Evolutionary conservation across 2,888 invertebrate species (phyloP).

Genomic region (Amblyteles armatorius): DNA sequence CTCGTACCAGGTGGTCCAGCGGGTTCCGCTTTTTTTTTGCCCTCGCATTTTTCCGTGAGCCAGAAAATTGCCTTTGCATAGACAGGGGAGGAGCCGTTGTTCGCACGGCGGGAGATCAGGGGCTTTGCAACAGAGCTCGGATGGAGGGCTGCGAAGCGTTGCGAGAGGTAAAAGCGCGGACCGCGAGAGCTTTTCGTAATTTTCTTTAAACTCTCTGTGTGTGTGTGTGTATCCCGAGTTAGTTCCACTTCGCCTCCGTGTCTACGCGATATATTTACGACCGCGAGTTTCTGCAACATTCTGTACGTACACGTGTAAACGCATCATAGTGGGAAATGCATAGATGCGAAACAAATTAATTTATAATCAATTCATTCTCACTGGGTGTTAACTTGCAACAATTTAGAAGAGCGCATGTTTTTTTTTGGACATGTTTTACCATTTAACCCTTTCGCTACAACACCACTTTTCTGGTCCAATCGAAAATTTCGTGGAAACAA

Average conservation of each 20-base stretch:
- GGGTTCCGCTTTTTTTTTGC: slow-evolving; percentile 43
- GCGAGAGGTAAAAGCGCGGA: slow-evolving; percentile 38
- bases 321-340: background rate
- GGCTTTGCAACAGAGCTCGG: slow-evolving; percentile 3
- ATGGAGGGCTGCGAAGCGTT: slow-evolving; percentile 51
- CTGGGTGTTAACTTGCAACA: background rate
- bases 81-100: slow-evolving; percentile 59
- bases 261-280: slow-evolving; percentile 62
- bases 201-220: slow-evolving; percentile 65
- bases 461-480: too few species aligned
- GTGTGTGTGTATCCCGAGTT: slow-evolving; percentile 55
- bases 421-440: too few species aligned
- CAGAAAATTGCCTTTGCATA: slow-evolving; percentile 73
- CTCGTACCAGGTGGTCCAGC: slow-evolving; percentile 57
- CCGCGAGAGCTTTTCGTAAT: slow-evolving; percentile 71
- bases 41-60: slow-evolving; percentile 67
- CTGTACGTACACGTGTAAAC: background rate
- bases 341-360: background rate
- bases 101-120: slow-evolving; percentile 22
- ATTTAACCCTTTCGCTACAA: too few species aligned
- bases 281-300: slow-evolving; percentile 31
- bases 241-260: slow-evolving; percentile 57
- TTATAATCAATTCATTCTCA: background rate
- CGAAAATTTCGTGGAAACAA: too few species aligned
- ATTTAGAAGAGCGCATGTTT: background rate